These are phyloP conservation scores for Discoglossus pictus DNA, from an alignment of 2,797 vertebrate species.

Conservation along the genomic window DNA sequence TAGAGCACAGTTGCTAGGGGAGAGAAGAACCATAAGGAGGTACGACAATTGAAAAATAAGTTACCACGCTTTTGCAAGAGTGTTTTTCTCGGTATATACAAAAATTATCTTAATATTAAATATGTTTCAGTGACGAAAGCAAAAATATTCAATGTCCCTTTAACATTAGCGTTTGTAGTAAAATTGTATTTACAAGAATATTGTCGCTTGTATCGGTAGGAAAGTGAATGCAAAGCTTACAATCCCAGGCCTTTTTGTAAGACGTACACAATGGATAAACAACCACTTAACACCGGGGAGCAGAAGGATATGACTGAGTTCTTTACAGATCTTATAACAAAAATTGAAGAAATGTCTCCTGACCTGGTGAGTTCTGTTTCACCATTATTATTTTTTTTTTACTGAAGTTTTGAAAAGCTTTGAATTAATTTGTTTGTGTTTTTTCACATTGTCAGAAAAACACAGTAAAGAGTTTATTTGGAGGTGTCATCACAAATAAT, in stretches of 20 bases:
- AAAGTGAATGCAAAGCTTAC: constrained; percentile 96
- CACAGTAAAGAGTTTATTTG: constrained; percentile 96
- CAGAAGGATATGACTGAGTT: constrained; percentile 99
- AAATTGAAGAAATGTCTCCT: constrained; percentile 98
- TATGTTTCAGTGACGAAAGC: too few relatives aligned
- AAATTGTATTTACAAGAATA: too few relatives aligned
- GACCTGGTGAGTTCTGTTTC: constrained; percentile 81
- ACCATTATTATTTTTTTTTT: constrained; percentile 53
- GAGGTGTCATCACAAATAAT: constrained; percentile 97
- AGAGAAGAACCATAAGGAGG: too few relatives aligned
- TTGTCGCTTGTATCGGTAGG: too few relatives aligned
- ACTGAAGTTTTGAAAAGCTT: constrained; percentile 29
- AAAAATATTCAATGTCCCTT: too few relatives aligned
- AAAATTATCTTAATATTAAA: too few relatives aligned
- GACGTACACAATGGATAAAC: constrained; percentile 99
- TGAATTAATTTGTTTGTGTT: not conserved
- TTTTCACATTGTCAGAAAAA: constrained; percentile 81
- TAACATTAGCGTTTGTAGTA: too few relatives aligned
- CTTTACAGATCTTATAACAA: constrained; percentile 98
- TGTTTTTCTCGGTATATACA: too few relatives aligned
- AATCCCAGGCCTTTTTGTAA: constrained; percentile 97
- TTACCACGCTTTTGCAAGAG: too few relatives aligned
- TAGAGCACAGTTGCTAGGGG: too few relatives aligned
- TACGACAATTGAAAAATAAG: too few relatives aligned
- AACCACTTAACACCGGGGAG: constrained; percentile 95